Base-by-base conservation (phyloP, 2,888 invertebrate species). In the Lepetodrilus schrolli region DNA sequence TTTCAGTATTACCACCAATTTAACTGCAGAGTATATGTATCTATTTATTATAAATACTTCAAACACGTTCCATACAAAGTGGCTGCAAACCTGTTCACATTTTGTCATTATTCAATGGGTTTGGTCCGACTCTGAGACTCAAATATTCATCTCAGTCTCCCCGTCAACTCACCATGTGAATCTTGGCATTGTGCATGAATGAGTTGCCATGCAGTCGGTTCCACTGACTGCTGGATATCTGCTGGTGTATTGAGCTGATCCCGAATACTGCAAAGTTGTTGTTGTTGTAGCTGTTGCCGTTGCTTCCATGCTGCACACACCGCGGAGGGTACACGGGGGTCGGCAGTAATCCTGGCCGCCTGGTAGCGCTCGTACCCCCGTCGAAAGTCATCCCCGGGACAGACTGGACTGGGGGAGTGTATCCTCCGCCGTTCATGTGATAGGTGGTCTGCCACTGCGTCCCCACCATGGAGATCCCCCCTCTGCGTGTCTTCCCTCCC, bases 371-470 rank as follows among this genome's bases (percentile, higher is more conserved):
- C 30, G 81, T 81, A 1, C 81, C 81, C 4, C 81, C 81, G 65
- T 81, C 81, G 71, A 81, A 81, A 2, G 81, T 78, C 78, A 80
- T 80, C 65, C 81, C 81, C 47, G 43, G 26, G 2, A 68, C n/a
- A 4, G 30, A 13, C n/a, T 38, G 68, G 21, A 47, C 38, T n/a
- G 68, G n/a, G 0, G 68, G 68, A 4, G 47, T 17, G 47, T 43
- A 68, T 8, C 47, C 43, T 30, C 30, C 26, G 13, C 13, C 43
- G 17, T 58, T 58, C 4, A 48, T 21, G 20, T 48, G 48, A 21
- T 48, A 48, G 1, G 20, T 21, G 13, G 30, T 23, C 2, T 26
- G 30, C 58, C 58, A 58, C n/a, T 23, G 26, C 34, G 26, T 26
- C 17, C 30, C 30, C 2, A 17, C 30, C 30, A 26, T 13, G 1